Evolutionary conservation across 53 echinoderm and acorn worm genomes (phyloP).

Genomic region (Actinopyga echinites): DNA sequence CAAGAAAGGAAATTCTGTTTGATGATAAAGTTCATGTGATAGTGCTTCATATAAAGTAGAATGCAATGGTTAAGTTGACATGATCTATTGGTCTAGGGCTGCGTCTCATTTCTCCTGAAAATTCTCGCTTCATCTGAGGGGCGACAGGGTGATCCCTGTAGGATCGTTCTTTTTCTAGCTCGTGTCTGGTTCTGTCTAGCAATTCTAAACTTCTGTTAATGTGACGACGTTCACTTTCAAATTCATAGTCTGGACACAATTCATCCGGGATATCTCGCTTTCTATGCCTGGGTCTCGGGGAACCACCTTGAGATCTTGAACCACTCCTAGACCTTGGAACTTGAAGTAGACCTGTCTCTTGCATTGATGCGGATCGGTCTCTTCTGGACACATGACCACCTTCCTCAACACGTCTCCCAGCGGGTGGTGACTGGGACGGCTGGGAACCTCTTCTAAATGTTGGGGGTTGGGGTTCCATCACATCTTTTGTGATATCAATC

Average conservation of each 20-base stretch:
- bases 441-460: constrained; percentile 34
- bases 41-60: too few species aligned
- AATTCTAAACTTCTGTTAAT: constrained; percentile 33
- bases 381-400: constrained; percentile 30
- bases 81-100: constrained; percentile 21
- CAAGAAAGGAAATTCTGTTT: too few species aligned
- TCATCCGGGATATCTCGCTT: constrained; percentile 26
- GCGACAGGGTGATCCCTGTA: background rate
- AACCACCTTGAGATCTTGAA: constrained; percentile 26
- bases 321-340: constrained; percentile 45
- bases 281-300: constrained; percentile 30
- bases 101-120: constrained; percentile 9
- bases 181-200: constrained; percentile 30
- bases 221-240: background rate
- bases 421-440: constrained; percentile 30
- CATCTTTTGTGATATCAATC: constrained; percentile 11
- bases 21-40: too few species aligned
- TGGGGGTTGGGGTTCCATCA: constrained; percentile 11
- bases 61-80: too few species aligned
- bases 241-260: constrained; percentile 3
- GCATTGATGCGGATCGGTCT: constrained; percentile 44
- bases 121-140: constrained; percentile 21
- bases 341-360: constrained; percentile 41
- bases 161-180: background rate
- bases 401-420: background rate